These are phyloP conservation scores for Zaprionus tsacasi DNA, from an alignment of 1,140 invertebrate species.

Conservation along the genomic window DNA sequence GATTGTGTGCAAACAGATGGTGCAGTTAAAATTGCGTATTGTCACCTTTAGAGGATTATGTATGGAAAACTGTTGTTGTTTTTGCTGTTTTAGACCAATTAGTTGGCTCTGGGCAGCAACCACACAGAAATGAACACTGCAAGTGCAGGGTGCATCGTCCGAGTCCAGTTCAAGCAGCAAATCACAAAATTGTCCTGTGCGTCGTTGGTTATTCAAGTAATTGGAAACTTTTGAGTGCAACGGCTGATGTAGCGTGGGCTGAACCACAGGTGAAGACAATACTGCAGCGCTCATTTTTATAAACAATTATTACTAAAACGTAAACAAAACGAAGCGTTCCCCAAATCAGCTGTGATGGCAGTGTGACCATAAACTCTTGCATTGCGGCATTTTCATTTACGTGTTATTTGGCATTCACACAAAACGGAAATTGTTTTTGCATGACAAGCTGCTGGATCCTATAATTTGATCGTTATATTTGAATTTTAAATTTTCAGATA, in stretches of 20 bases:
- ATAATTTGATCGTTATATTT: constrained; percentile 6
- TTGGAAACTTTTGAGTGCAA: constrained; percentile 79
- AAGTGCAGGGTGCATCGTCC: constrained; percentile 50
- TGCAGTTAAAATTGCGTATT: constrained; percentile 71
- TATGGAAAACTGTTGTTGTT: constrained; percentile 81
- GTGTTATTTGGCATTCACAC: constrained; percentile 7
- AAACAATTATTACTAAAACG: constrained; percentile 19
- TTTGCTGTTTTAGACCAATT: constrained; percentile 66
- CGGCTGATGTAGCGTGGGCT: constrained; percentile 72
- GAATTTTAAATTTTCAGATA: background rate
- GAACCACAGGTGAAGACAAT: constrained; percentile 23
- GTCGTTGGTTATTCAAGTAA: constrained; percentile 75
- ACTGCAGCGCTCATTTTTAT: constrained; percentile 34
- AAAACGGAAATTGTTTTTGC: background rate
- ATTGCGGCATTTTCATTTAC: background rate
- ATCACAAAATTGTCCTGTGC: constrained; percentile 76
- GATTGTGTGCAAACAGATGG: constrained; percentile 72
- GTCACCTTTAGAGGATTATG: constrained; percentile 78
- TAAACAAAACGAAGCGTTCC: constrained; percentile 19
- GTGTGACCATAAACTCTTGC: background rate
- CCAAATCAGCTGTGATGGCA: constrained; percentile 28
- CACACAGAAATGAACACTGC: constrained; percentile 76
- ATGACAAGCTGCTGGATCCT: constrained; percentile 10
- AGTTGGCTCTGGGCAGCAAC: constrained; percentile 75
- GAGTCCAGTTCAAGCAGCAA: constrained; percentile 70